Base-by-base conservation (phyloP, 2,113 vertebrate species). In the Colinus virginianus region DNA sequence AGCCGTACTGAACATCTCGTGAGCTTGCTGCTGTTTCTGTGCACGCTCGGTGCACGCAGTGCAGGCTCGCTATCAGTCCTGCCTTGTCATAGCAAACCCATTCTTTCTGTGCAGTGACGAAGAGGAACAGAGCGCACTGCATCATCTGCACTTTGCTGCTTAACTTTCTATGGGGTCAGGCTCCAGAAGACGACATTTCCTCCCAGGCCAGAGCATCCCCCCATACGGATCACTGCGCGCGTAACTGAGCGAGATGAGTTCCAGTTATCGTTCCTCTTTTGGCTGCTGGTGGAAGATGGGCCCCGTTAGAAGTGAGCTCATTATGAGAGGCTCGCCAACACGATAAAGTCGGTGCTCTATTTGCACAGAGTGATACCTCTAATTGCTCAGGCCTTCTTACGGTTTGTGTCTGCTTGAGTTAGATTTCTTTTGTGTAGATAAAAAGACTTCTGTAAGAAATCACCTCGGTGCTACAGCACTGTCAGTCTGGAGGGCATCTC, bases 401-500 rank as follows among this genome's bases (percentile, higher is more conserved):
- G 90, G 69, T 69, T 94, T 83, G 95, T 94, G 96, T 96, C 97
- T 96, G 95, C 95, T 95, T 89, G 94, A 96, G 94, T 96, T 96
- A 93, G 83, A 78, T 91, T 46, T 97, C 95, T 94, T 97, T 92
- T 94, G 95, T 96, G 96, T 78, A 98, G 97, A 98, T 98, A 87
- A 97, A 97, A 98, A 92, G 97, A 82, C 62, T 96, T 95, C 77
- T 87, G 90, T 30, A 80, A 95, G 94, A 90, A 97, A 78, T 89
- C 81, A 93, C 89, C 92, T 95, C 14, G 3, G 66, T 79, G 96
- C 95, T 97, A 49, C 87, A 84, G 92, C 91, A 61, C 97, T 97
- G 97, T 40, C 93, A 95, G 97, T 93, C 97, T 97, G 96, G 87
- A 97, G 97, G 97, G 96, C 96, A 97, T 95, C 88, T 90, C 97